phyloP scores from a whole-genome alignment of 2,888 invertebrate genomes.

The Lycophotia porphyrea region DNA sequence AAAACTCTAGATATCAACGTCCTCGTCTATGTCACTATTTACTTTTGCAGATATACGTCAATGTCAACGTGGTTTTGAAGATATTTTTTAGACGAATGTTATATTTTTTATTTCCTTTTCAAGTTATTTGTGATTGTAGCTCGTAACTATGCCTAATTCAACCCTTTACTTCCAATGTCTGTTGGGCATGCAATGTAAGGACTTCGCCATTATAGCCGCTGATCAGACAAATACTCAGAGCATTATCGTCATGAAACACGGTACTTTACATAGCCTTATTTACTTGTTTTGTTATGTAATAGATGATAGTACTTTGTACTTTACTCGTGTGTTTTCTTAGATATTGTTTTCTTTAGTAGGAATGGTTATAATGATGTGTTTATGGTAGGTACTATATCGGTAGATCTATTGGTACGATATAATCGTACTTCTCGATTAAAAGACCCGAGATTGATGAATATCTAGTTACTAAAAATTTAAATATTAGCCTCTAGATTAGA shows the following conservation, averaged over 20 bases:
- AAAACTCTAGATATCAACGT: neutral
- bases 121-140: conserved; percentile 26
- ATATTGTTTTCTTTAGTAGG: neutral
- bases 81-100: conserved; percentile 12
- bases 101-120: conserved; percentile 30
- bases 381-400: neutral
- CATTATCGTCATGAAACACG: conserved; percentile 96
- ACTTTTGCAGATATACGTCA: conserved; percentile 23
- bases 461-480: neutral
- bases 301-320: neutral
- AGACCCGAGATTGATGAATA: neutral
- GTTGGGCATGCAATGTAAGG: conserved; percentile 96
- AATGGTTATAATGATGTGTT: neutral
- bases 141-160: conserved; percentile 50
- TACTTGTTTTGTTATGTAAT: neutral
- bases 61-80: conserved; percentile 36
- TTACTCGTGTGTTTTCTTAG: neutral
- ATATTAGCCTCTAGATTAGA: neutral
- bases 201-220: conserved; percentile 96
- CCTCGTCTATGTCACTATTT: conserved; percentile 25
- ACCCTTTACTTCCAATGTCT: conserved; percentile 93
- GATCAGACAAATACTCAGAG: conserved; percentile 96
- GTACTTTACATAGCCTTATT: conserved; percentile 84
- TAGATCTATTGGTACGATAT: neutral
- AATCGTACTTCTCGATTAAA: neutral